Base-by-base conservation (phyloP, 2,888 invertebrate genomes). In the Clunio marinus region DNA sequence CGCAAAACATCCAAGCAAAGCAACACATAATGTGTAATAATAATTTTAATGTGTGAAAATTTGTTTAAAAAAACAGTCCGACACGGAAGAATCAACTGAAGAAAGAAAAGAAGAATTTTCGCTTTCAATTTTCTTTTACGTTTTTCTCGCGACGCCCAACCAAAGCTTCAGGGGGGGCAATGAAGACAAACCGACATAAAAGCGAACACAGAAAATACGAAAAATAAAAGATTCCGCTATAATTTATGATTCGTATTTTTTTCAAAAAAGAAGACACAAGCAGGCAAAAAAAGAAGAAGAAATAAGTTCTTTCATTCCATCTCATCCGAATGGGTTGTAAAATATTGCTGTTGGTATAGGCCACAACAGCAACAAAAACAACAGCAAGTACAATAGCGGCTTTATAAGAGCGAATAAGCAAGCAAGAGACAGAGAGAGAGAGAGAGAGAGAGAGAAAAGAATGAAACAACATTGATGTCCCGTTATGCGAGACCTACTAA, bases 401-500 rank as follows among this genome's bases (percentile, higher is more conserved):
- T 37, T 7, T 35, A 41, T 15, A 41, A 41, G 63, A 63, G 46
- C 17, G 59, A 57, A 57, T 25, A 57, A 59, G 59, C 59, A 35
- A 59, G 17, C 17, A n/a, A 45, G n/a, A n/a, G 3, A 10, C 3
- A 45, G 7, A 45, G n/a, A 45, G n/a, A 45, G n/a, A 45, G n/a
- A n/a, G n/a, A n/a, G 32, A 7, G 32, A 8, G 13, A 13, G 59
- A 62, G 24, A 62, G 22, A 24, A 28, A 62, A 41, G 41, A 62
- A 62, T 62, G 37, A 62, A 62, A 62, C 59, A 59, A 59, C 35
- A 60, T 60, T 41, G 60, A 20, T 32, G 24, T 63, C 63, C 78
- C 78, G 78, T 79, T 79, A 78, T 73, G 73, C 74, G 73, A 76
- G 75, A 79, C 78, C 78, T 78, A 77, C 78, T 79, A 78, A 79